Percentiles rank a stretch among this genome's conserved stretches.
Conservation (phyloP, 1,140 invertebrate species). For the Panulirus ornatus region DNA sequence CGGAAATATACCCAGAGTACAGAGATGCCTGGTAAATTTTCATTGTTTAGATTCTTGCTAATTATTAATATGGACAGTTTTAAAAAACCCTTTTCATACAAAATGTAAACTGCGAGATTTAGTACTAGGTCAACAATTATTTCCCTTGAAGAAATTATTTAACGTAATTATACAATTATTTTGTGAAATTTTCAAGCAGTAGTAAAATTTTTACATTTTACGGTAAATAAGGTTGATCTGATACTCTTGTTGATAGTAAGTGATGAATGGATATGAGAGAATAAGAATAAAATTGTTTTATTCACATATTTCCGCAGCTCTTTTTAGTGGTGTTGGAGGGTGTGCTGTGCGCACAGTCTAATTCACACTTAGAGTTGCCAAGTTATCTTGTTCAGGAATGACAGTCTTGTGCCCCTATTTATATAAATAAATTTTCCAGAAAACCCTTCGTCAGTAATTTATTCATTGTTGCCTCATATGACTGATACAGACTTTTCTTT, state of each 20-base stretch:
- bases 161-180: background rate
- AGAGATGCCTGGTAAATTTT: background rate
- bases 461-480: too few species aligned
- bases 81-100: slow-evolving; percentile 13
- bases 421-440: slow-evolving; percentile 27
- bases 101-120: background rate
- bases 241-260: background rate
- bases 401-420: slow-evolving; percentile 22
- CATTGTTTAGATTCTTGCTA: background rate
- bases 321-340: background rate
- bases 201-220: background rate
- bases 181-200: slow-evolving; percentile 5
- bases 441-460: too few species aligned
- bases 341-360: slow-evolving; percentile 19
- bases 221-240: background rate
- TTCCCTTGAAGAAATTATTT: background rate
- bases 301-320: background rate
- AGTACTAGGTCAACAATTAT: background rate
- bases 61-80: slow-evolving; percentile 24
- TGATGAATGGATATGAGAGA: background rate
- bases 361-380: background rate
- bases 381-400: slow-evolving; percentile 29
- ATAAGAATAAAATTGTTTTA: background rate
- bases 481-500: too few species aligned
- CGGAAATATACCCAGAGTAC: background rate